Evolutionary conservation across 1,140 invertebrate genomes (phyloP).

Genomic region (Drosophila ogumai): DNA sequence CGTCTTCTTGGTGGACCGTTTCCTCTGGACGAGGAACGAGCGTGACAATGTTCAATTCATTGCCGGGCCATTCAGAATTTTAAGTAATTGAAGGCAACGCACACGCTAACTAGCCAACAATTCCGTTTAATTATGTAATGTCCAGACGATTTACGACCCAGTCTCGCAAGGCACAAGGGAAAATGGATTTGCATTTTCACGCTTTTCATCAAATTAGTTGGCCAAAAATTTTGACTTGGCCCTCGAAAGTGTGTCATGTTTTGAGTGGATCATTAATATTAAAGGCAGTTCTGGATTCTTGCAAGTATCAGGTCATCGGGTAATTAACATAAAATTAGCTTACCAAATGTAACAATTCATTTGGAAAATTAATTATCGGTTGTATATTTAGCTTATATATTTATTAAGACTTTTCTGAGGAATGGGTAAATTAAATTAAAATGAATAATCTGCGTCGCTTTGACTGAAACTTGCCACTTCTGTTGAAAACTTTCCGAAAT

Average conservation of each 20-base stretch:
- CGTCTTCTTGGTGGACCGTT: slow-evolving; percentile 44
- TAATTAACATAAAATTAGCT: neutral
- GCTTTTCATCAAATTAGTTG: slow-evolving; percentile 65
- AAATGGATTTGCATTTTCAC: slow-evolving; percentile 71
- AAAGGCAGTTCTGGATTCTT: neutral
- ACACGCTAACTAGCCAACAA: slow-evolving; percentile 69
- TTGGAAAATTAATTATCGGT: neutral
- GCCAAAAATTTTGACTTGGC: slow-evolving; percentile 12
- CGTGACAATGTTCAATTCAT: slow-evolving; percentile 82
- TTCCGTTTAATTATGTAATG: slow-evolving; percentile 78
- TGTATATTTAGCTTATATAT: neutral
- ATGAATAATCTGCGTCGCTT: too few relatives aligned
- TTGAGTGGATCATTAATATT: slow-evolving; percentile 15
- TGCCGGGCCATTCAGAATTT: slow-evolving; percentile 76
- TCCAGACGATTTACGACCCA: slow-evolving; percentile 63
- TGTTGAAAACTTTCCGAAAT: too few relatives aligned
- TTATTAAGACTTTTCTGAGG: neutral
- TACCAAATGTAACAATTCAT: neutral
- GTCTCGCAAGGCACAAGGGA: slow-evolving; percentile 21
- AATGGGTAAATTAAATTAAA: neutral
- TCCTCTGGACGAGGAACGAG: slow-evolving; percentile 56
- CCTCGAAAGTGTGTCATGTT: slow-evolving; percentile 13
- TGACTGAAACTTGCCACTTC: too few relatives aligned
- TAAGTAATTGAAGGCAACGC: slow-evolving; percentile 76
- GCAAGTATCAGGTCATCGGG: neutral